Evolutionary conservation across 1,140 invertebrate genomes (phyloP), one percentile per base, ranked within the genome.

Genomic region (Cherax quadricarinatus): DNA sequence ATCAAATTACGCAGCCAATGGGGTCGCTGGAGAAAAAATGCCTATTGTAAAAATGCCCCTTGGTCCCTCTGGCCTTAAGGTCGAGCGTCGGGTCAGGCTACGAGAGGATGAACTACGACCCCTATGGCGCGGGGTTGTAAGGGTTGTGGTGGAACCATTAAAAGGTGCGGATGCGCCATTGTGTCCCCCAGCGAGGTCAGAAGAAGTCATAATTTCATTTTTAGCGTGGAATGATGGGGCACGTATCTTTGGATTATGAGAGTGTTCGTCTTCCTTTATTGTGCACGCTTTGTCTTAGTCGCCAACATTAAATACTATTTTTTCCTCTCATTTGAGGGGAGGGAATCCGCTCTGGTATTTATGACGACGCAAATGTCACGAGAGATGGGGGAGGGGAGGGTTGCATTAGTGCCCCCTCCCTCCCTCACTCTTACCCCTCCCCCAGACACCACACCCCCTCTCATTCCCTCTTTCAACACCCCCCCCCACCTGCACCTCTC

Each of bases 151-250:
- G n/a, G 70, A 66, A 82, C 75, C 86, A 84, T 80, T 93, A 78
- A 86, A 83, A 89, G 81, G 73, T 57, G 81, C 79, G 86, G 86
- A 84, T 89, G 18, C 60, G 92, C 70, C 86, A 30, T 60, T 93
- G 62, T 88, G 48, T 51, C 87, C 10, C 75, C 70, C 30, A 41
- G 75, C 51, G 86, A 89, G 87, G 92, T 89, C 86, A 89, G 87
- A 93, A 93, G 92, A 93, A 93, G 92, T 93, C 92, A 93, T 93
- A 93, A 93, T 93, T 93, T 88, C 92, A 93, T 93, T 93, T 93
- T 93, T 93, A 93, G 81, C 92, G 86, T 85, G 92, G 87, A 89
- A 93, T 93, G 92, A 93, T 93, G 92, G 92, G 86, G 53, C 92
- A 89, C 92, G 92, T 93, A 93, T 89, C 92, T 93, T 93, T 89